phyloP scores from a whole-genome alignment of 2,888 invertebrate species.

The Drosophila subsilvestris region DNA sequence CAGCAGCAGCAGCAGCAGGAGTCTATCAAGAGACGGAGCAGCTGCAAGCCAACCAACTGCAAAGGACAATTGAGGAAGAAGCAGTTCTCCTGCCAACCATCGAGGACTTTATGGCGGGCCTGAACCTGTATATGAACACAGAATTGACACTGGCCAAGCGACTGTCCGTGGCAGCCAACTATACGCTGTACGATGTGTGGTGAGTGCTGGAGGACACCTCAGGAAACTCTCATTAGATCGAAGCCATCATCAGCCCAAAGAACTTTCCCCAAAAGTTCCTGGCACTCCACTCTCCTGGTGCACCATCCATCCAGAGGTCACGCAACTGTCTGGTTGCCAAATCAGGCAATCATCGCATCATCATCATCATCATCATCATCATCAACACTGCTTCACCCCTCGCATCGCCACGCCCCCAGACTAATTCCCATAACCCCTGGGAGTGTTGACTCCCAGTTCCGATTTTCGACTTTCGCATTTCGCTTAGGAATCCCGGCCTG shows the following conservation, averaged over 20 bases:
- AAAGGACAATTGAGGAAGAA: conserved; percentile 57
- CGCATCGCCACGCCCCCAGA: background rate
- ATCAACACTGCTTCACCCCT: too few relatives aligned
- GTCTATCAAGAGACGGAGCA: background rate
- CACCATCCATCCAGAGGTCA: background rate
- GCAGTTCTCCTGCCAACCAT: conserved; percentile 70
- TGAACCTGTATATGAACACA: conserved; percentile 84
- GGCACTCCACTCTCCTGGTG: background rate
- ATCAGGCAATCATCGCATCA: conserved; percentile 33
- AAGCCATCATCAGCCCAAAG: background rate
- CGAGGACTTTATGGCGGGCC: conserved; percentile 82
- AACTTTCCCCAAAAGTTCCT: background rate
- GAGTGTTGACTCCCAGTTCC: conserved; percentile 5
- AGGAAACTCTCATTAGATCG: background rate
- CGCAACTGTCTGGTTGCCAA: background rate
- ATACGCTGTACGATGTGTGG: conserved; percentile 82
- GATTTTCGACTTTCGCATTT: background rate
- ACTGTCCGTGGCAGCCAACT: conserved; percentile 49
- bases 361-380: background rate
- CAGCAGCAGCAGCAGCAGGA: background rate
- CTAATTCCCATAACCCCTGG: conserved; percentile 23
- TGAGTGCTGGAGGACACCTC: conserved; percentile 54
- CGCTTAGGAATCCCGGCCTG: conserved; percentile 85
- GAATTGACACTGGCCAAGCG: conserved; percentile 83
- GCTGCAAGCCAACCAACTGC: conserved; percentile 31